Conservation (phyloP, 2,888 invertebrate genomes). For the Eupithecia tripunctaria region DNA sequence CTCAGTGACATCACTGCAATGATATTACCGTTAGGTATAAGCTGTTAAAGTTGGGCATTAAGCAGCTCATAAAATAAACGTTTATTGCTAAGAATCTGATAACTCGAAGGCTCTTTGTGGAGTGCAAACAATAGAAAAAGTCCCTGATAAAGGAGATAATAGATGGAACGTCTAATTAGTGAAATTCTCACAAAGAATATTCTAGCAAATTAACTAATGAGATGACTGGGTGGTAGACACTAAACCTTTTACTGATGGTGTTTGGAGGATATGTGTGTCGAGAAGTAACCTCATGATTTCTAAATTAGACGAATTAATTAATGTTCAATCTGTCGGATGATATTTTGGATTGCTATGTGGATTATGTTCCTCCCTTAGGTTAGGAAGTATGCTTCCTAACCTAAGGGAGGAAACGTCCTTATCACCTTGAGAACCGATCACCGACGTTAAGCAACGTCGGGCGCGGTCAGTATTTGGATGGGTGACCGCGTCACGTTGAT, state of each 20-base stretch:
- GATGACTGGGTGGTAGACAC: not conserved
- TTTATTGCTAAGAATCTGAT: not conserved
- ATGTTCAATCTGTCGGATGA: not conserved
- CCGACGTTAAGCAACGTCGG: slow-evolving; percentile 65
- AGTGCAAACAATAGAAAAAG: not conserved
- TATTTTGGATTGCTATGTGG: not conserved
- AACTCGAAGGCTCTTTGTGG: not conserved
- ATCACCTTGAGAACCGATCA: too few relatives aligned
- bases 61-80: not conserved
- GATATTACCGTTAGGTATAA: not conserved
- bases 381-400: too few relatives aligned
- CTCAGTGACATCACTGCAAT: not conserved
- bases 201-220: slow-evolving; percentile 3
- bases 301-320: not conserved
- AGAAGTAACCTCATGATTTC: not conserved
- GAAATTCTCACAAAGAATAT: not conserved
- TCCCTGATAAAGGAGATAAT: slow-evolving; percentile 1
- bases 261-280: not conserved
- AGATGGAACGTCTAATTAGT: not conserved
- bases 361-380: not conserved
- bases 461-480: slow-evolving; percentile 77
- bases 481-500: slow-evolving; percentile 69
- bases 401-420: too few relatives aligned
- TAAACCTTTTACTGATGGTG: not conserved
- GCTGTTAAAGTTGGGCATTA: not conserved